A percentile compares a stretch with the other conserved stretches of the same genome.
phyloP scores from a whole-genome alignment of 2,113 vertebrate species.

The Pangasianodon gigas region DNA sequence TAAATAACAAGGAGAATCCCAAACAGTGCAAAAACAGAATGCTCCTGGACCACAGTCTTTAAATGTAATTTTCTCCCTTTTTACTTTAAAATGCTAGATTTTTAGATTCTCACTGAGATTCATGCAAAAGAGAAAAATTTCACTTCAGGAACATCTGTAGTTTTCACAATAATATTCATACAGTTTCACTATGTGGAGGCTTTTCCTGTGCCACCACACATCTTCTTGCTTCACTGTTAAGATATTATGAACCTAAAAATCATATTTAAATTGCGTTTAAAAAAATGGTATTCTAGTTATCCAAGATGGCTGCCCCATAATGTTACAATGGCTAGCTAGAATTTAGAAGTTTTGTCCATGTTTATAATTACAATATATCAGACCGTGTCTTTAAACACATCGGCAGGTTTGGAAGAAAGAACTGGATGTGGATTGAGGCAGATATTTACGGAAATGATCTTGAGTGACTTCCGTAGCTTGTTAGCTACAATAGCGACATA shows the following conservation, averaged over 20 bases:
- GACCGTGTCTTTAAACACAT: background rate
- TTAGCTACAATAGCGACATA: background rate
- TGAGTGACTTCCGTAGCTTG: background rate
- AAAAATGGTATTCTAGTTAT: background rate
- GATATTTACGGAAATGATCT: background rate
- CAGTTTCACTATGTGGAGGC: too few relatives aligned
- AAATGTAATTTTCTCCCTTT: too few relatives aligned
- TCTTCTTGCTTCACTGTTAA: too few relatives aligned
- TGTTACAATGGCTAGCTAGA: background rate
- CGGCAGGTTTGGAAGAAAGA: background rate
- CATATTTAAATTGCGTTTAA: background rate
- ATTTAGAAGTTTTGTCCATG: background rate
- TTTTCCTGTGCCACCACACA: too few relatives aligned
- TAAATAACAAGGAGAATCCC: background rate
- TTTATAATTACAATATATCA: background rate
- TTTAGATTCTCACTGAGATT: too few relatives aligned
- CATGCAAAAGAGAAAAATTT: too few relatives aligned
- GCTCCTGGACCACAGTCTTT: too few relatives aligned
- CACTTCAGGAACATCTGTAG: too few relatives aligned
- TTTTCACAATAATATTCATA: too few relatives aligned
- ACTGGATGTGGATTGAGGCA: background rate
- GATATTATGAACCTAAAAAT: too few relatives aligned
- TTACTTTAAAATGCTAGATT: too few relatives aligned
- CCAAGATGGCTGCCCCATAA: background rate
- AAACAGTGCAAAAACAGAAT: background rate